Conservation (phyloP, 2,797 vertebrate species). For the Helarctos malayanus region DNA sequence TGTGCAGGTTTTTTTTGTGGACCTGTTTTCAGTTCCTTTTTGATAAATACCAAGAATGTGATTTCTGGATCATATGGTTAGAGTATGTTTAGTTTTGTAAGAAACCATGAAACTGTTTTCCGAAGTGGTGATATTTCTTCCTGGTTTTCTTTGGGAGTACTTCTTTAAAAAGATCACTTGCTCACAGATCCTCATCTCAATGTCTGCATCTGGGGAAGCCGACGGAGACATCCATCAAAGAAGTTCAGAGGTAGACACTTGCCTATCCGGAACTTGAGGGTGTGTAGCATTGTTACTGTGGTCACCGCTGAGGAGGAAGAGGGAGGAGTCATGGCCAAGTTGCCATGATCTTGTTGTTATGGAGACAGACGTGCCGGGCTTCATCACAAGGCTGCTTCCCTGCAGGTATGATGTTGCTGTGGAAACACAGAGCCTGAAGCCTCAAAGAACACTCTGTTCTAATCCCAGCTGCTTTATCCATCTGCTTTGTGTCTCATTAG, state of each 20-base stretch:
- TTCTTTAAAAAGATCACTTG: conserved; percentile 50
- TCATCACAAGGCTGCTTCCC: conserved; percentile 28
- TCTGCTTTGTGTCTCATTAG: conserved; percentile 72
- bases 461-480: conserved; percentile 66
- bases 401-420: conserved; percentile 83
- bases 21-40: background rate
- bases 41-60: background rate
- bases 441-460: conserved; percentile 68
- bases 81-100: background rate
- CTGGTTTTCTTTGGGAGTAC: background rate
- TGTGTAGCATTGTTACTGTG: background rate
- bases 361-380: conserved; percentile 70
- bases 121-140: background rate
- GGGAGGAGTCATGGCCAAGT: background rate
- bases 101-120: background rate
- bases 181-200: background rate
- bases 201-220: background rate
- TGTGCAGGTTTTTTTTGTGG: background rate
- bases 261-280: background rate
- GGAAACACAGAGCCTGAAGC: conserved; percentile 72
- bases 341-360: conserved; percentile 72
- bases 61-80: background rate
- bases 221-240: background rate
- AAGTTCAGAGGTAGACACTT: background rate
- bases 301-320: conserved; percentile 20